phyloP scores from a whole-genome alignment of 2,888 invertebrate genomes.

The Yponomeuta malinellus region DNA sequence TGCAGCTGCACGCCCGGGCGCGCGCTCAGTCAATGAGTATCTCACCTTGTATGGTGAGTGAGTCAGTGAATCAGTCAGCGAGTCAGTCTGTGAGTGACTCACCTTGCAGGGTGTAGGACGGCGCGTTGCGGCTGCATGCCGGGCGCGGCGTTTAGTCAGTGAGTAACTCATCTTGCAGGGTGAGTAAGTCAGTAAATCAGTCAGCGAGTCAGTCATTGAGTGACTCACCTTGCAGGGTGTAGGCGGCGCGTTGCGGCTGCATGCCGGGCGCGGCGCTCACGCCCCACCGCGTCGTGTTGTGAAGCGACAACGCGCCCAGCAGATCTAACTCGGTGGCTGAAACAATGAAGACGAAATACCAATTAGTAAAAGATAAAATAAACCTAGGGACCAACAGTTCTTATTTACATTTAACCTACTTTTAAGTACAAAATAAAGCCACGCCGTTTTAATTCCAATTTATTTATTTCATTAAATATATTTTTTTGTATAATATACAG shows the following conservation, averaged over 20 bases:
- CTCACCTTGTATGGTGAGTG: no score
- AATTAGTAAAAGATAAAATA: not conserved
- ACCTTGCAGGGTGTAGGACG: no score
- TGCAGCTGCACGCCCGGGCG: no score
- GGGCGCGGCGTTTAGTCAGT: no score
- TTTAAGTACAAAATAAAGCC: no score
- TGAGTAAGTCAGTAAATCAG: not conserved
- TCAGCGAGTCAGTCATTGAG: not conserved
- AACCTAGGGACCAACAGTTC: not conserved
- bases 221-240: constrained; percentile 81
- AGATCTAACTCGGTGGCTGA: constrained; percentile 84
- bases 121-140: no score
- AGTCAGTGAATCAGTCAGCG: not conserved
- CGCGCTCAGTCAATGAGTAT: no score
- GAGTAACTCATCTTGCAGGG: no score
- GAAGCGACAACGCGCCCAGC: constrained; percentile 85
- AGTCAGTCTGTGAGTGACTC: not conserved
- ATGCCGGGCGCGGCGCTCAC: constrained; percentile 80
- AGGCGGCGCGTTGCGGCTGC: constrained; percentile 82
- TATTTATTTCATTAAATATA: no score
- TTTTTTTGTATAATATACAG: no score
- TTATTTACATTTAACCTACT: no score
- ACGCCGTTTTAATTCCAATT: no score
- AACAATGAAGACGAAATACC: constrained; percentile 38
- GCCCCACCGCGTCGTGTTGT: constrained; percentile 84